Evolutionary conservation across 2,113 vertebrate species (phyloP).

Genomic region (Cardinalis cardinalis): DNA sequence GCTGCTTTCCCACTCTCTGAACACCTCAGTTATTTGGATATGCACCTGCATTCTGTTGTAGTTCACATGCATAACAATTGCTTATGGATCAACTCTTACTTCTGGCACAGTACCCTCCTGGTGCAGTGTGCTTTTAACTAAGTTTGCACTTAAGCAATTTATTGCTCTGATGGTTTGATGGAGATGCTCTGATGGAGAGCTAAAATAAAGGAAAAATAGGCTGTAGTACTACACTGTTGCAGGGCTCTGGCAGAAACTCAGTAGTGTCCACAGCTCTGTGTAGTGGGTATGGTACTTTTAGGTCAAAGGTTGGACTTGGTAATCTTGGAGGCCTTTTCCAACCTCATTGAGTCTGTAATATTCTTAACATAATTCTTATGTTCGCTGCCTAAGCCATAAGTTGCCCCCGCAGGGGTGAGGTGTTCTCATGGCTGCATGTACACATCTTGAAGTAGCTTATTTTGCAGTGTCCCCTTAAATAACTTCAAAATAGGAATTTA

Average conservation of each 20-base stretch:
- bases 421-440: neutral
- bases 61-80: neutral
- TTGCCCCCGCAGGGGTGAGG: neutral
- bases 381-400: neutral
- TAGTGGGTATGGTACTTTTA: neutral
- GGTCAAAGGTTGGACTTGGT: neutral
- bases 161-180: neutral
- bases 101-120: neutral
- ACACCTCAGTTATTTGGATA: neutral
- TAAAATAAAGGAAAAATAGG: neutral
- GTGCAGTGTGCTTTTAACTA: neutral
- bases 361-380: neutral
- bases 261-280: neutral
- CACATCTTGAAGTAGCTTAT: neutral
- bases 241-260: neutral
- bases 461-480: neutral
- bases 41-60: neutral
- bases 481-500: neutral
- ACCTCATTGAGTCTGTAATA: neutral
- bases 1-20: neutral
- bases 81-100: neutral
- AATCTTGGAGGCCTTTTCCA: neutral
- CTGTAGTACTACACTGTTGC: accelerated
- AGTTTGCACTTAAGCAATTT: neutral
- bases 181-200: neutral